Base-by-base conservation (phyloP, 2,888 invertebrate species). In the Orgyia antiqua region DNA sequence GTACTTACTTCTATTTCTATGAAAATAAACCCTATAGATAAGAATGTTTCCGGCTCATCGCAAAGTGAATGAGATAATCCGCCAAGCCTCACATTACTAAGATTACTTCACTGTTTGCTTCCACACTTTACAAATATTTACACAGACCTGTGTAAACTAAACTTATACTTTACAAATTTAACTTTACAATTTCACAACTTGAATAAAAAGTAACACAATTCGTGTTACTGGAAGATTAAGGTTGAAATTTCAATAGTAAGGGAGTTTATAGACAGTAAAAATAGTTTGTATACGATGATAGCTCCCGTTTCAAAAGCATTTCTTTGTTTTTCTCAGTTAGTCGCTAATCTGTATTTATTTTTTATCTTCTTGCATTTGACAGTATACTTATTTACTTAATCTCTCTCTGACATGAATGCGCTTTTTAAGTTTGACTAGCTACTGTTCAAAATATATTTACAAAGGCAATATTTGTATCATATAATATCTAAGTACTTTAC, bases 121-220 rank as follows among this genome's bases (percentile, higher is more conserved):
- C 48, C 45, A 40, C 57, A 53, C 67, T 67, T 51, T 43, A 59
- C 69, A 72, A 82, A 80, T 72, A 76, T 83, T 83, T 75, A 69
- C 62, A 58, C 53, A 58, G 48, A 49, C 45, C 67, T 68, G 58
- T 63, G 68, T 68, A 72, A 76, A 73, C 71, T 51, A 47, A 68
- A 61, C 64, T 43, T 51, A 59, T 40, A 36, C 50, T 36, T 42
- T 18, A 55, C 63, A 52, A 58, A 42, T 29, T 46, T 53, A 54
- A 27, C 37, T 42, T 42, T 60, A 39, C 49, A 33, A n/a, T 32
- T 15, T 37, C 12, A 7, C 31, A 35, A 45, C 13, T 18, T 28
- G 6, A 10, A 5, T 2, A 12, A 2, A 17, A n/a, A 3, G 33
- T 27, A 41, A 38, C 27, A 26, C 27, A 34, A 2, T 13, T 8